Percentiles rank a stretch among this genome's conserved stretches.
phyloP scores from a whole-genome alignment of 2,113 vertebrate species.

The Zapornia atra region DNA sequence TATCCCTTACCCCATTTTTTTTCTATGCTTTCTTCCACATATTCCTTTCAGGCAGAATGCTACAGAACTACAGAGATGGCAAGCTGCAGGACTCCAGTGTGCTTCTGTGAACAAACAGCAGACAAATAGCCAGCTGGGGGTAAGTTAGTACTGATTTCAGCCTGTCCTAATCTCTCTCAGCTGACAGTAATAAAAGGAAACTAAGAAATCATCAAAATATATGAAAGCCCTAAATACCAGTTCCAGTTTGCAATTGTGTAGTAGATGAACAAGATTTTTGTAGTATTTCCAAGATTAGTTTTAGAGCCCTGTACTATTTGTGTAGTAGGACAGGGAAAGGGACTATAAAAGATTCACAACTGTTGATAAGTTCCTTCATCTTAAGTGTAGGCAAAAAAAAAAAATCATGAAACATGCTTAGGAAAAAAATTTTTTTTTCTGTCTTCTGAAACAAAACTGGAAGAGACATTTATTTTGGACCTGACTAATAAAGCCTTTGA shows the following conservation, averaged over 20 bases:
- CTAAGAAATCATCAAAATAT: not conserved
- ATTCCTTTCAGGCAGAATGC: not conserved
- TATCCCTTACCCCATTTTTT: not conserved
- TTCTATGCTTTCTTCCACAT: not conserved
- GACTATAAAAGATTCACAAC: not conserved
- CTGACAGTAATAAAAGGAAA: not conserved
- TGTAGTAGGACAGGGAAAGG: not conserved
- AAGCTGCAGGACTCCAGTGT: rapidly evolving
- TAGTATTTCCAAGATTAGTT: not conserved
- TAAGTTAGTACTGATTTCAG: not conserved
- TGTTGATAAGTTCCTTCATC: not conserved
- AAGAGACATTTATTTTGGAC: not conserved
- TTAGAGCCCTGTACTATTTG: not conserved
- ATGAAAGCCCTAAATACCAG: not conserved
- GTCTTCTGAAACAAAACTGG: not conserved
- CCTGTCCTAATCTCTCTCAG: not conserved
- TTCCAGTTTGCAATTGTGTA: not conserved
- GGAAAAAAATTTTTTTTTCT: not conserved
- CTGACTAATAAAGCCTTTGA: not conserved
- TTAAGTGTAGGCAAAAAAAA: not conserved
- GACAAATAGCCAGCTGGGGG: not conserved
- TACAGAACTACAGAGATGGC: not conserved
- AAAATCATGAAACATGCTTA: not conserved
- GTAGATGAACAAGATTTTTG: not conserved
- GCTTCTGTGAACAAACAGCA: not conserved